These are phyloP conservation scores for Crotalus tigris DNA, from an alignment of 2,113 vertebrate species.

Conservation along the genomic window DNA sequence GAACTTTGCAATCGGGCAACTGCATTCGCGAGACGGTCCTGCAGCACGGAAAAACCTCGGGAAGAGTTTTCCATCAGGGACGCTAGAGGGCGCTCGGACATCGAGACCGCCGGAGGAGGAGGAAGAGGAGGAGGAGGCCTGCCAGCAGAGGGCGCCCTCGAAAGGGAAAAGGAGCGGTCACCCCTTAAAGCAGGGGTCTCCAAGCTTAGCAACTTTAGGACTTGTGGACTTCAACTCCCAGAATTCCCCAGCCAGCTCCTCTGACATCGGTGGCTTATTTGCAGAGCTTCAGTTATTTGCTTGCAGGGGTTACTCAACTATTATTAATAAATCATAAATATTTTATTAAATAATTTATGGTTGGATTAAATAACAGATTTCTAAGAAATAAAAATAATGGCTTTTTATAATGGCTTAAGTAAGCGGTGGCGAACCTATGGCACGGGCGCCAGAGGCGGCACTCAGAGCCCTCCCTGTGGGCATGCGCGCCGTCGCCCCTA, in stretches of 20 bases:
- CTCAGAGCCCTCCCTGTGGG: too few species aligned
- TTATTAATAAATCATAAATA: neutral
- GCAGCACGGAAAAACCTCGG: neutral
- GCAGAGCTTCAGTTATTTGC: neutral
- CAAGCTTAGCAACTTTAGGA: too few species aligned
- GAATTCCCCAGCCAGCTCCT: neutral
- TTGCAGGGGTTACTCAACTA: neutral
- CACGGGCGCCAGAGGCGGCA: too few species aligned
- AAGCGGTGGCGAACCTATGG: too few species aligned
- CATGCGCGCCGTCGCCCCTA: too few species aligned
- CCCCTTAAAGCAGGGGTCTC: too few species aligned
- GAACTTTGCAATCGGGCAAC: neutral
- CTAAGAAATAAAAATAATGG: neutral
- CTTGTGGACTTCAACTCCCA: too few species aligned
- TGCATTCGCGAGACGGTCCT: neutral
- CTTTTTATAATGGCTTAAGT: neutral
- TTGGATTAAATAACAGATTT: neutral
- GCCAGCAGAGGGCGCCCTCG: neutral
- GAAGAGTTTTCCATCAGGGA: neutral
- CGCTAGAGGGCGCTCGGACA: neutral
- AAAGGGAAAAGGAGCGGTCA: neutral
- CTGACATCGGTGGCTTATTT: neutral
- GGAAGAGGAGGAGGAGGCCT: neutral
- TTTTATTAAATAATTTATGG: neutral
- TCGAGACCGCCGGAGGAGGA: neutral